These are phyloP conservation scores for Ephydatia muelleri DNA, from an alignment of 37 sponge, comb jelly and placozoan genomes.

Conservation along the genomic window DNA sequence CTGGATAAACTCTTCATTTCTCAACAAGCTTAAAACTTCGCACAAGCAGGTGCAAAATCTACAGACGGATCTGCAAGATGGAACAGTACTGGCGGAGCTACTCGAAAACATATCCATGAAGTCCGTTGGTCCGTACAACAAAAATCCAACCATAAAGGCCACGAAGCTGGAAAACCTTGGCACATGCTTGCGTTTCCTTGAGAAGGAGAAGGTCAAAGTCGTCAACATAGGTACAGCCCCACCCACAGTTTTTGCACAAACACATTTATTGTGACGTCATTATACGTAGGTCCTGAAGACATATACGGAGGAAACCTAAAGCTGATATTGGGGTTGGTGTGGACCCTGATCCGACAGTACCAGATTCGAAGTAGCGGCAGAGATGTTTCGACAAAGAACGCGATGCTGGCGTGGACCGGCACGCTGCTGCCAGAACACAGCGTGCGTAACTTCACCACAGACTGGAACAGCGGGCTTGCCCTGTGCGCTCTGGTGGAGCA, in stretches of 20 bases:
- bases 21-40: constrained; percentile 40
- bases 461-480: constrained; percentile 88
- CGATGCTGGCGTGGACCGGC: constrained; percentile 88
- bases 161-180: constrained; percentile 83
- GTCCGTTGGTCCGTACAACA: constrained; percentile 39
- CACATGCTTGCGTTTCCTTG: constrained; percentile 66
- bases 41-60: constrained; percentile 61
- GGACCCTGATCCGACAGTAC: constrained; percentile 91
- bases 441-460: constrained; percentile 86
- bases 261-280: no score
- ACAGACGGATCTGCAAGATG: constrained; percentile 84
- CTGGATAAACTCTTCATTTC: constrained; percentile 90
- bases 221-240: constrained; percentile 92
- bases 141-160: constrained; percentile 56
- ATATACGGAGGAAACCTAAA: constrained; percentile 89
- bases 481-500: constrained; percentile 86
- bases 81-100: constrained; percentile 79
- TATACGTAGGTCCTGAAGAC: constrained; percentile 85
- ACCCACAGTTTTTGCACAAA: no score
- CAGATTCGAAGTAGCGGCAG: constrained; percentile 82
- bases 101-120: constrained; percentile 65
- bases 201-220: constrained; percentile 69
- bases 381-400: constrained; percentile 75
- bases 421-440: constrained; percentile 73
- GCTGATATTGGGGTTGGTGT: constrained; percentile 91